Evolutionary conservation across 1,140 invertebrate genomes (phyloP).

Genomic region (honey bee (Apis mellifera)): Amel_HAv3.1 CM009939.2:7468001-7468500

Average conservation of each 20-base stretch:
- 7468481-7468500: constrained; percentile 3
- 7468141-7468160: constrained; percentile 83
- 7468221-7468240: constrained; percentile 67
- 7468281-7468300: constrained; percentile 41
- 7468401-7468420: constrained; percentile 57
- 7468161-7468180: constrained; percentile 82
- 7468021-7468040: not conserved
- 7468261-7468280: constrained; percentile 29
- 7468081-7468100: constrained; percentile 82
- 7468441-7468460: constrained; percentile 5
- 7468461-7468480: not conserved
- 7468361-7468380: constrained; percentile 28
- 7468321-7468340: not conserved
- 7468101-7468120: constrained; percentile 86
- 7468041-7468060: not conserved
- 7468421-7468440: constrained; percentile 6
- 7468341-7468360: constrained; percentile 48
- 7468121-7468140: constrained; percentile 83
- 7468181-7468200: constrained; percentile 80
- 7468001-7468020: constrained; percentile 83
- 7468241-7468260: constrained; percentile 9
- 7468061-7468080: constrained; percentile 2
- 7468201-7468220: constrained; percentile 80
- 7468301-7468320: constrained; percentile 43
- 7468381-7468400: constrained; percentile 65